Evolutionary conservation across 2,113 vertebrate genomes (phyloP), one percentile per base, ranked within the genome.

Genomic region (Opisthocomus hoazin): DNA sequence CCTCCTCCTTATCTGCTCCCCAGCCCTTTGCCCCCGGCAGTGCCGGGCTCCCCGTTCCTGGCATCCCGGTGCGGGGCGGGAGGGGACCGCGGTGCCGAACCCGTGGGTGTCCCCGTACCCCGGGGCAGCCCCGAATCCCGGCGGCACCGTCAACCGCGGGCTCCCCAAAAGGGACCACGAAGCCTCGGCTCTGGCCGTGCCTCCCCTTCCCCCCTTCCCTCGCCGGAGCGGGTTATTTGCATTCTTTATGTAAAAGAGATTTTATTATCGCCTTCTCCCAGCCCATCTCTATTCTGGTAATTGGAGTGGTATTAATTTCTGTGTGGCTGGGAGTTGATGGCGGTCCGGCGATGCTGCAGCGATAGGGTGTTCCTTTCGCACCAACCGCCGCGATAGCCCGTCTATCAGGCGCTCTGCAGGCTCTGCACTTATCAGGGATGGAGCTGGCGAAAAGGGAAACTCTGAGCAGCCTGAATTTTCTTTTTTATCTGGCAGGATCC

Each of bases 351-450:
- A 99, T 99, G 98, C 96, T 79, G 96, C 88, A 61, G 97, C 97
- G 98, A 99, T 99, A 98, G 97, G 94, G 94, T 87, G 96, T 96
- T 98, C 97, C 97, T 97, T 95, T 94, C 96, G 98, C 98, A 96
- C 98, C 98, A 98, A 98, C 98, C 98, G 98, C 98, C 94, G 97
- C 97, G 95, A 98, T 98, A 98, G 98, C 97, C 98, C 96, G 97
- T 98, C 99, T 99, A 99, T 99, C 99, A 98, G 98, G 97, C 95
- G 95, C 97, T 96, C 97, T 98, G 98, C 99, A 99, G 99, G 98
- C 98, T 94, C 98, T 97, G 96, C 98, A 97, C 98, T 99, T 99
- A 99, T 99, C 99, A 98, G 98, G 98, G 98, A 98, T 97, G 98
- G 98, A 98, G 98, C 98, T 99, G 99, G 98, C 98, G 98, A 98